Percentiles rank a stretch among this genome's conserved stretches.
Evolutionary conservation across 2,888 invertebrate genomes (phyloP).

Genomic region (Coecobrya sp.): DNA sequence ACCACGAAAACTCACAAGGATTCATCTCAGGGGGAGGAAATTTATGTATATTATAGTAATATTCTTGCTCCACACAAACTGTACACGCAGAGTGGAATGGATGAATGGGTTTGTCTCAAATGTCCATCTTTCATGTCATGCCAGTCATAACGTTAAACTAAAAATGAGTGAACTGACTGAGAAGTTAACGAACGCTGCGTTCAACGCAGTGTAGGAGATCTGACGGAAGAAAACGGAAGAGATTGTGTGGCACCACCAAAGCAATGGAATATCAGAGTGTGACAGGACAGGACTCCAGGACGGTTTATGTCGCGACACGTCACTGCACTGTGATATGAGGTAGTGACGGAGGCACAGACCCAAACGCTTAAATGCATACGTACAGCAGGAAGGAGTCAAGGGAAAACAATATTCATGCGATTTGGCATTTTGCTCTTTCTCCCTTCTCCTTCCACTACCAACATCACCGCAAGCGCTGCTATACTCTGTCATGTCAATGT

Average conservation of each 20-base stretch:
- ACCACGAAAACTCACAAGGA: neutral
- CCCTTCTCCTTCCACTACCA: conserved; percentile 24
- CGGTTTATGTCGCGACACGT: conserved; percentile 49
- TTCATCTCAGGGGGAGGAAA: neutral
- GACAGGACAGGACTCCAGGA: conserved; percentile 57
- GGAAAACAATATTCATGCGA: conserved; percentile 72
- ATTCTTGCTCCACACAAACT: too few relatives aligned
- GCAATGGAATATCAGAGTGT: conserved; percentile 25
- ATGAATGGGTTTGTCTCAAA: conserved; percentile 69
- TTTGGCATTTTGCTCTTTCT: conserved; percentile 68
- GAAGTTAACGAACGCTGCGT: neutral
- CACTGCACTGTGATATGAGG: conserved; percentile 30
- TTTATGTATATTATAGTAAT: neutral
- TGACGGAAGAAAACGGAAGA: conserved; percentile 18
- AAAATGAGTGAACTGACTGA: conserved; percentile 51
- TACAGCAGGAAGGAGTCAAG: conserved; percentile 21
- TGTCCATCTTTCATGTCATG: conserved; percentile 69
- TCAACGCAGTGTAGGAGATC: neutral
- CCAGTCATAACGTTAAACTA: conserved; percentile 44
- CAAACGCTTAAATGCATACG: neutral
- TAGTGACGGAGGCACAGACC: conserved; percentile 20
- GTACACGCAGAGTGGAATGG: neutral
- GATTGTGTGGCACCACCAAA: conserved; percentile 38
- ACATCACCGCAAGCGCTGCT: conserved; percentile 1
- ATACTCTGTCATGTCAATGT: conserved; percentile 76